Conservation (phyloP, 2,113 vertebrate genomes). For the Patagioenas fasciata region DNA sequence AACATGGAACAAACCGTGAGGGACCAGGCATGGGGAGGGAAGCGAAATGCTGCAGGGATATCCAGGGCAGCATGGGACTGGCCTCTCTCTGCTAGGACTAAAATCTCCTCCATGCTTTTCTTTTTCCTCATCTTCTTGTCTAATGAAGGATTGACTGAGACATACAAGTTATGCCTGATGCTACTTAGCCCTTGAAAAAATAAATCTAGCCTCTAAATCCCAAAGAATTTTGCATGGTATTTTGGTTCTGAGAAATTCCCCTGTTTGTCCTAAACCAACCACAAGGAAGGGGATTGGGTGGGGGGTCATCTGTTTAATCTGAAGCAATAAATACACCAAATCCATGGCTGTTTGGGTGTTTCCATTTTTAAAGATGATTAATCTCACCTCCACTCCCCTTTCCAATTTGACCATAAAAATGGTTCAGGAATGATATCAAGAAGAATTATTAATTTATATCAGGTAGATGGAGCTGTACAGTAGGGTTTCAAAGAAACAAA, state of each 20-base stretch:
- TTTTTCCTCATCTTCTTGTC: not conserved
- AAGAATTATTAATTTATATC: slow-evolving; percentile 64
- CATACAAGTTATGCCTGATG: not conserved
- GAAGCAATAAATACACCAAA: slow-evolving; percentile 66
- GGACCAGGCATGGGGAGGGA: not conserved
- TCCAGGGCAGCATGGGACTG: not conserved
- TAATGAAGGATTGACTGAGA: not conserved
- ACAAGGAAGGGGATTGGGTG: not conserved
- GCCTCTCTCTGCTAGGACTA: not conserved
- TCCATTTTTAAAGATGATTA: slow-evolving; percentile 66
- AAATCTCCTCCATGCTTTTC: not conserved
- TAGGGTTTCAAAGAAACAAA: slow-evolving; percentile 47
- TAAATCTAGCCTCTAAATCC: slow-evolving; percentile 11
- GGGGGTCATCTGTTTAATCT: slow-evolving; percentile 73
- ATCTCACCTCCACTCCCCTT: slow-evolving; percentile 31
- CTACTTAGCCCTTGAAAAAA: not conserved
- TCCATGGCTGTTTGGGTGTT: slow-evolving; percentile 35
- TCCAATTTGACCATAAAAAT: slow-evolving; percentile 68
- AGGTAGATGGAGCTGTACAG: slow-evolving; percentile 68
- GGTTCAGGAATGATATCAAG: slow-evolving; percentile 63
- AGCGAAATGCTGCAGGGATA: not conserved
- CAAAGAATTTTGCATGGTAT: slow-evolving; percentile 27
- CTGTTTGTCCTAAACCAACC: not conserved
- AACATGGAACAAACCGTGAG: not conserved
- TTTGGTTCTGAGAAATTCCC: slow-evolving; percentile 51